Conservation (phyloP, 2,888 invertebrate genomes). For the Gastrophysa polygoni region DNA sequence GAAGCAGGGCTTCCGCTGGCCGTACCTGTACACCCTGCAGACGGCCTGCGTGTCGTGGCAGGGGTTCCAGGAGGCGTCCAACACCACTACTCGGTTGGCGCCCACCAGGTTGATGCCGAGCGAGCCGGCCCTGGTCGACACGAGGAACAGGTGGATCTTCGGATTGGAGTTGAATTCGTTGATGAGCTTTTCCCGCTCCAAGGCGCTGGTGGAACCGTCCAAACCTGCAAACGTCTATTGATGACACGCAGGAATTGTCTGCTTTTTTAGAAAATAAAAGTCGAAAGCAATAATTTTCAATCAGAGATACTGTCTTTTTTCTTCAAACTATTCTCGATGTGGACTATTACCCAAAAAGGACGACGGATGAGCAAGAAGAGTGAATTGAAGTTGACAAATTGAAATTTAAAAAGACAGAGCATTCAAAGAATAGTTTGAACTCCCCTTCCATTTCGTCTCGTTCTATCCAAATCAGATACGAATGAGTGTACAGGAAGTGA, state of each 20-base stretch:
- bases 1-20: slow-evolving; percentile 92
- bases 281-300: too few species aligned
- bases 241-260: too few species aligned
- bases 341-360: too few species aligned
- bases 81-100: slow-evolving; percentile 95
- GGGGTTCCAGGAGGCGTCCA: slow-evolving; percentile 99
- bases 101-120: slow-evolving; percentile 97
- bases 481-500: too few species aligned
- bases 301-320: too few species aligned
- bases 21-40: slow-evolving; percentile 93
- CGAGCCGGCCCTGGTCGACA: slow-evolving; percentile 96
- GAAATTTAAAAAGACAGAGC: not conserved
- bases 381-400: not conserved
- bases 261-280: too few species aligned
- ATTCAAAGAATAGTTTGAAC: too few species aligned
- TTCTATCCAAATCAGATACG: too few species aligned
- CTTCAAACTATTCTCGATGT: too few species aligned
- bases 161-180: slow-evolving; percentile 94
- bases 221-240: too few species aligned
- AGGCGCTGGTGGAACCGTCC: slow-evolving; percentile 93
- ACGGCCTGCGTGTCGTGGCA: slow-evolving; percentile 98
- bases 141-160: slow-evolving; percentile 87
- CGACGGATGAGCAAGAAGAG: too few species aligned
- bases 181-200: slow-evolving; percentile 94
- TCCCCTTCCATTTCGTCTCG: too few species aligned